A percentile compares a stretch with the other conserved stretches of the same genome.
Evolutionary conservation across 1,140 invertebrate genomes (phyloP).

Genomic region (Mercenaria mercenaria): DNA sequence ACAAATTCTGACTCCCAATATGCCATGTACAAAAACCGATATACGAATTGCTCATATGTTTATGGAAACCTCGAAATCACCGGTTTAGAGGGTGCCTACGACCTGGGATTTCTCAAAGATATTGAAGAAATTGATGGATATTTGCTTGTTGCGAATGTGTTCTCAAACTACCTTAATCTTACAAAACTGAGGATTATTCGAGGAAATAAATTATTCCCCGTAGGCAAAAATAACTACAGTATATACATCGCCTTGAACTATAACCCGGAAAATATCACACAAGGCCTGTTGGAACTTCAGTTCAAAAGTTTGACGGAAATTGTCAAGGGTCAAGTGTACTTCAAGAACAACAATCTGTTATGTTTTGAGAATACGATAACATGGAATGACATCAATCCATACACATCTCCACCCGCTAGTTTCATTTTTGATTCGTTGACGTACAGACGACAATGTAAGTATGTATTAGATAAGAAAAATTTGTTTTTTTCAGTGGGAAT

Average conservation of each 20-base stretch:
- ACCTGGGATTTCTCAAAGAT: slow-evolving; percentile 96
- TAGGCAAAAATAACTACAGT: slow-evolving; percentile 74
- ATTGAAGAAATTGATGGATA: slow-evolving; percentile 98
- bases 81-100: slow-evolving; percentile 85
- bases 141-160: slow-evolving; percentile 97
- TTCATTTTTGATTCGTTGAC: slow-evolving; percentile 38
- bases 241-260: slow-evolving; percentile 84
- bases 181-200: slow-evolving; percentile 97
- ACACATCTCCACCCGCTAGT: slow-evolving; percentile 64
- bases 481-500: neutral
- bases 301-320: slow-evolving; percentile 96
- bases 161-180: slow-evolving; percentile 93
- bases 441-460: slow-evolving; percentile 74
- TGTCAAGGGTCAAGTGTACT: slow-evolving; percentile 92
- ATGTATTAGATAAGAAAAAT: neutral
- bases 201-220: slow-evolving; percentile 94
- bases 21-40: slow-evolving; percentile 95
- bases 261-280: slow-evolving; percentile 64
- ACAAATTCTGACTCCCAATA: slow-evolving; percentile 95
- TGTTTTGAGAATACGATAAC: slow-evolving; percentile 97
- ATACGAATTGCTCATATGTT: slow-evolving; percentile 99
- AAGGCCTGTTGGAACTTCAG: slow-evolving; percentile 92
- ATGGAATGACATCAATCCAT: slow-evolving; percentile 94
- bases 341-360: slow-evolving; percentile 96
- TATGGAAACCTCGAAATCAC: slow-evolving; percentile 97